Evolutionary conservation across 2,888 invertebrate genomes (phyloP), one percentile per base, ranked within the genome.

Genomic region (Crepidodera aurea): DNA sequence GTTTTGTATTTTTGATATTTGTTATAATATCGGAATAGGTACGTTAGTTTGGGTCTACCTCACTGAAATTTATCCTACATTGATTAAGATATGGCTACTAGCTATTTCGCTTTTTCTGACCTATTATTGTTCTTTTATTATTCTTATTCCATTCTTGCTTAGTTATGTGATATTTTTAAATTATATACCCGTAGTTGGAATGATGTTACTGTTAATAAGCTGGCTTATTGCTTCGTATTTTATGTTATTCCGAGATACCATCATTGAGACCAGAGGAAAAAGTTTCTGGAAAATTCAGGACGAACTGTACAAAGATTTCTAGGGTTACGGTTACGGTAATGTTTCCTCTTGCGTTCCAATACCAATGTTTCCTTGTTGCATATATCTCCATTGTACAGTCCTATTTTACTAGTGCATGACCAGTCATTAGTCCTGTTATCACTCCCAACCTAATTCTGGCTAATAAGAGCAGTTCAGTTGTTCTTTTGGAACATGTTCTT

Each of bases 271-370:
- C 1, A 44, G 44, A 25, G 12, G 25, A 1, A 44, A 44, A 13
- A 44, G 44, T n/a, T 7, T 22, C n/a, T 44, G 19, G 44, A 13
- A 6, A 44, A 44, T 44, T 25, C 44, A 44, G 12, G 44, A 19
- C 5, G 44, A 44, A 22, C n/a, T 44, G 8, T 44, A 22, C 12
- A 16, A 16, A 3, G 19, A 42, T n/a, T 42, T 15, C 16, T 39
- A 10, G 16, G 6, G 7, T 34, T 4, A 12, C 5, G 12, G 12
- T 34, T 6, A 8, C 29, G n/a, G n/a, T n/a, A n/a, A n/a, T n/a
- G n/a, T n/a, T n/a, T n/a, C n/a, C n/a, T n/a, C n/a, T n/a, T n/a
- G n/a, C n/a, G n/a, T n/a, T n/a, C n/a, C n/a, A n/a, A n/a, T n/a
- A n/a, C n/a, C n/a, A n/a, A n/a, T n/a, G n/a, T n/a, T n/a, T n/a